Evolutionary conservation across 1,140 invertebrate species (phyloP).

Genomic region (Cyclargus thomasi): DNA sequence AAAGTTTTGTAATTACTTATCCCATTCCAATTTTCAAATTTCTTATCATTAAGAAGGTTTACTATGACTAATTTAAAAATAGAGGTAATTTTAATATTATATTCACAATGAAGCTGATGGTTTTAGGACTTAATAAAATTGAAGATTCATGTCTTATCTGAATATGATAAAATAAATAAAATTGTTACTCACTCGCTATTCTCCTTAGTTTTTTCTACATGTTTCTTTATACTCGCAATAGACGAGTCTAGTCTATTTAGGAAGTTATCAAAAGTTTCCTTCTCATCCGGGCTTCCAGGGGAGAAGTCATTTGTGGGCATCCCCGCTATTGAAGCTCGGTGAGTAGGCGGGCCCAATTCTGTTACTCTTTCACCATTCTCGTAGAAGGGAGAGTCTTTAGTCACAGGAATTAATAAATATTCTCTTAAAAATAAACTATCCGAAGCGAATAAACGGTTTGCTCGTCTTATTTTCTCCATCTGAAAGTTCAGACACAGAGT

Average conservation of each 20-base stretch:
- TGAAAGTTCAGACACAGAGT: conserved; percentile 68
- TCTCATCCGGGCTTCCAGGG: conserved; percentile 78
- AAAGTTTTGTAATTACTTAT: too few relatives aligned
- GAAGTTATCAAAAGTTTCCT: conserved; percentile 86
- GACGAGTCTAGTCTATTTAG: conserved; percentile 90
- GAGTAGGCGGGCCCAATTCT: conserved; percentile 47
- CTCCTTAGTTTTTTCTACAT: conserved; percentile 86
- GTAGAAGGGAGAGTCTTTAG: conserved; percentile 77
- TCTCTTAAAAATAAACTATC: conserved; percentile 92
- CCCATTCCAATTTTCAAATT: too few relatives aligned
- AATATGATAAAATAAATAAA: conserved; percentile 26
- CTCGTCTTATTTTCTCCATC: conserved; percentile 93
- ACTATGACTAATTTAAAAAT: too few relatives aligned
- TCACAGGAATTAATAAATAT: conserved; percentile 86
- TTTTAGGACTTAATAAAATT: too few relatives aligned
- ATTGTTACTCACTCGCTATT: conserved; percentile 84
- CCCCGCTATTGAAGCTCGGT: conserved; percentile 74
- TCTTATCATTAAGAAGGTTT: too few relatives aligned
- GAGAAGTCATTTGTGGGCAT: conserved; percentile 71
- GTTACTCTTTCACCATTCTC: conserved; percentile 68
- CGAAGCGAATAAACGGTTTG: conserved; percentile 90
- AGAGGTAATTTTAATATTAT: too few relatives aligned
- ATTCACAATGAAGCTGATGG: too few relatives aligned
- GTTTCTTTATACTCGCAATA: conserved; percentile 88
- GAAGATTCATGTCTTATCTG: neutral